These are phyloP conservation scores for Antrozous pallidus DNA, from an alignment of 2,797 vertebrate genomes.

Conservation along the genomic window DNA sequence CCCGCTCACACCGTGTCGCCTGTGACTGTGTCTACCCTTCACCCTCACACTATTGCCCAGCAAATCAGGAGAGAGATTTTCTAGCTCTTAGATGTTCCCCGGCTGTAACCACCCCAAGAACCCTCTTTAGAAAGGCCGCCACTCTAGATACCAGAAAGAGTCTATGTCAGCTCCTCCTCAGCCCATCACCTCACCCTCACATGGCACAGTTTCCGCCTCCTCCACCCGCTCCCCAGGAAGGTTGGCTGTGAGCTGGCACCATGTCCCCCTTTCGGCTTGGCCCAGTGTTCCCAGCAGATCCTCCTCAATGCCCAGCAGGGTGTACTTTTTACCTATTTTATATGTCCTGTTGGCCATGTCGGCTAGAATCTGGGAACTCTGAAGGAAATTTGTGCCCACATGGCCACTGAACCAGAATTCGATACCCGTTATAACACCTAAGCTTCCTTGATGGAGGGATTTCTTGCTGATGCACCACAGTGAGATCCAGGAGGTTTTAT, in stretches of 20 bases:
- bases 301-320: background rate
- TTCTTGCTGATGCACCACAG: background rate
- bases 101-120: background rate
- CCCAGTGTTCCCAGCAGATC: background rate
- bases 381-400: background rate
- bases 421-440: background rate
- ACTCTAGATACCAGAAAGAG: background rate
- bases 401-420: background rate
- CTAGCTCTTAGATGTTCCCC: background rate
- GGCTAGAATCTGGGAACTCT: background rate
- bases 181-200: background rate
- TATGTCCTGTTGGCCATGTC: background rate
- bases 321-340: background rate
- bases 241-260: background rate
- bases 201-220: background rate
- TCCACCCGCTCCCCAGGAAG: background rate
- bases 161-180: background rate
- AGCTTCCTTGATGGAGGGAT: background rate
- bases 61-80: background rate
- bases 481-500: background rate
- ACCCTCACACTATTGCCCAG: background rate
- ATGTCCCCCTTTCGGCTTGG: background rate
- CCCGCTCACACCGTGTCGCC: accelerated
- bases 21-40: background rate
- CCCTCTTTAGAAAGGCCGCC: background rate